These are phyloP conservation scores for Atrina japonica DNA, from an alignment of 2,888 invertebrate genomes.

Conservation along the genomic window DNA sequence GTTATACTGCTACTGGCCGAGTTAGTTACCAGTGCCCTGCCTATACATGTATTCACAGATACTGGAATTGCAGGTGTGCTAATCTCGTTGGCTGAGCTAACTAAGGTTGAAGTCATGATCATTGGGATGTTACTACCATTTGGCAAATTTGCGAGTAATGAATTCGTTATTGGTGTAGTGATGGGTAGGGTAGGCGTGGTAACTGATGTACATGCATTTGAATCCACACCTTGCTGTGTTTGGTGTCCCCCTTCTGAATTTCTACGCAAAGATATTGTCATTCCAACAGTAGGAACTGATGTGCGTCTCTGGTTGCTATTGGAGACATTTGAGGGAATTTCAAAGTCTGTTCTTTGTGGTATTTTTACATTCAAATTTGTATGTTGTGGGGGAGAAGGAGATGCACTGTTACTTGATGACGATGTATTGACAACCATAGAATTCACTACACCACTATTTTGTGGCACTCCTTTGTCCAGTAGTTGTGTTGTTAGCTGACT, in stretches of 20 bases:
- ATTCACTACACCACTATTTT: not conserved
- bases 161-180: conserved; percentile 26
- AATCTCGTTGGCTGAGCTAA: not conserved
- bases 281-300: conserved; percentile 16
- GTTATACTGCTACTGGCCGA: not conserved
- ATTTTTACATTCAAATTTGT: conserved; percentile 20
- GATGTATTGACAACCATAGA: not conserved
- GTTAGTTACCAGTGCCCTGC: not conserved
- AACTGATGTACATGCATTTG: conserved; percentile 6
- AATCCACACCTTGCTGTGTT: not conserved
- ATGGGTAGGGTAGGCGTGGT: conserved; percentile 19
- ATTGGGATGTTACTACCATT: conserved; percentile 10
- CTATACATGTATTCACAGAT: conserved; percentile 21
- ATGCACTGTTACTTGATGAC: not conserved
- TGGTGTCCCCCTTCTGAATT: conserved; percentile 24
- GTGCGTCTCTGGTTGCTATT: not conserved
- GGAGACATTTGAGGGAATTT: conserved; percentile 1
- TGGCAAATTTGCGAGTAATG: conserved; percentile 21
- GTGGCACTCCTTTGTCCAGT: not conserved
- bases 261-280: conserved; percentile 17
- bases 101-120: conserved; percentile 9
- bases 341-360: conserved; percentile 19
- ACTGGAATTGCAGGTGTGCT: conserved; percentile 6
- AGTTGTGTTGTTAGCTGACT: not conserved
- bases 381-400: not conserved